Evolutionary conservation across 2,888 invertebrate species (phyloP), one percentile per base, ranked within the genome.

Genomic region (Tenthredo distinguenda): DNA sequence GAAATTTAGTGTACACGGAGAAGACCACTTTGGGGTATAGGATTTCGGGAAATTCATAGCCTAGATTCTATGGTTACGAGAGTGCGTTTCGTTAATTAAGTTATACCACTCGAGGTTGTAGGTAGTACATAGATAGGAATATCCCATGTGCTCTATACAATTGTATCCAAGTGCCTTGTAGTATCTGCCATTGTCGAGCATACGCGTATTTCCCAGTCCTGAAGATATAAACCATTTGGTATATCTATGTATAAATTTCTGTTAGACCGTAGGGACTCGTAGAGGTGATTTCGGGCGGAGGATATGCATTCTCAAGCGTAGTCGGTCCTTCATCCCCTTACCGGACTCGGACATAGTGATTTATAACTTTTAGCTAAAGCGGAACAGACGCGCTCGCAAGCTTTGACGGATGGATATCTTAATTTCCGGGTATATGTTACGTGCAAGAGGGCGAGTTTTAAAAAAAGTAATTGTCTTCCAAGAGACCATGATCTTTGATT

Each of bases 281-380:
- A 62, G 26, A 26, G 62, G 62, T 71, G 31, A 37, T 71, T 71
- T n/a, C 34, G 71, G 34, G 71, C 7, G 12, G n/a, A 71, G 37
- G 37, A 71, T 71, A 71, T 71, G 37, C 34, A 71, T 71, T 71
- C 37, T 71, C 15, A 71, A 71, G 71, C 71, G 71, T 71, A 71
- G 18, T 37, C 55, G 71, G 71, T 71, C 34, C 37, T 71, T 37
- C 18, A 71, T 37, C 9, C 71, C 71, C 37, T 71, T 37, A 40
- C 71, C 37, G 15, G 18, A 71, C 37, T 37, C 71, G 71, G 71
- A 71, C 71, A 71, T 71, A 37, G 71, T 71, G 74, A 74, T 74
- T 74, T 74, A 74, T 47, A 40, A 74, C 74, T 40, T 74, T 74
- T 47, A 12, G 74, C 15, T 15, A 21, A 47, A 74, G n/a, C 55